These are phyloP conservation scores for Takifugu rubripes DNA, from an alignment of 2,797 vertebrate genomes.

Conservation along the genomic window DNA sequence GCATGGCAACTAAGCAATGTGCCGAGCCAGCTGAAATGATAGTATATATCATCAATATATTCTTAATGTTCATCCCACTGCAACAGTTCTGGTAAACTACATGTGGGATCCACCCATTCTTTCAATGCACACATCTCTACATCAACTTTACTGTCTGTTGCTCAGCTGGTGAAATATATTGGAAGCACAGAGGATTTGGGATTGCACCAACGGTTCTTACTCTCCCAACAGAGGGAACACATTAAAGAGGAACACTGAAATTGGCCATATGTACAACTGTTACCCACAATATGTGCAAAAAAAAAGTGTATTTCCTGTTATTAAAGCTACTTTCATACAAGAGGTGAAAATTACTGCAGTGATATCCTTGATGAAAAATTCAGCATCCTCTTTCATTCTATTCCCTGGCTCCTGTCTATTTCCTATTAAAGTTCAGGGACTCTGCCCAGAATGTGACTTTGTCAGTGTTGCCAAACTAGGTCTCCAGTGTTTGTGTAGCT, in stretches of 20 bases:
- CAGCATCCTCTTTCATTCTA: too few species aligned
- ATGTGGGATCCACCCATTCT: not conserved
- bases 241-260: conserved; percentile 3
- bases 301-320: not conserved
- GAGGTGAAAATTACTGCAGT: too few species aligned
- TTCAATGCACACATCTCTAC: not conserved
- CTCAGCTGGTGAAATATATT: conserved; percentile 1
- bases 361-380: too few species aligned
- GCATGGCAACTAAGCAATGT: conserved; percentile 14
- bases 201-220: conserved; percentile 3
- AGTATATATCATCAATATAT: not conserved
- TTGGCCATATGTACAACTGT: not conserved
- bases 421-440: too few species aligned
- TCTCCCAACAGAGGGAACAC: conserved; percentile 1
- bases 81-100: not conserved
- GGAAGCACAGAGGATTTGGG: conserved; percentile 2
- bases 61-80: not conserved
- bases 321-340: not conserved
- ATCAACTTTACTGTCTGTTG: not conserved
- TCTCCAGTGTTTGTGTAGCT: too few species aligned
- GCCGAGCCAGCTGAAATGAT: not conserved
- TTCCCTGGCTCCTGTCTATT: too few species aligned
- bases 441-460: too few species aligned
- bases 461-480: too few species aligned
- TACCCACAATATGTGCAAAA: not conserved